phyloP scores from a whole-genome alignment of 1,140 invertebrate genomes.

The Trichonephila clavipes region DNA sequence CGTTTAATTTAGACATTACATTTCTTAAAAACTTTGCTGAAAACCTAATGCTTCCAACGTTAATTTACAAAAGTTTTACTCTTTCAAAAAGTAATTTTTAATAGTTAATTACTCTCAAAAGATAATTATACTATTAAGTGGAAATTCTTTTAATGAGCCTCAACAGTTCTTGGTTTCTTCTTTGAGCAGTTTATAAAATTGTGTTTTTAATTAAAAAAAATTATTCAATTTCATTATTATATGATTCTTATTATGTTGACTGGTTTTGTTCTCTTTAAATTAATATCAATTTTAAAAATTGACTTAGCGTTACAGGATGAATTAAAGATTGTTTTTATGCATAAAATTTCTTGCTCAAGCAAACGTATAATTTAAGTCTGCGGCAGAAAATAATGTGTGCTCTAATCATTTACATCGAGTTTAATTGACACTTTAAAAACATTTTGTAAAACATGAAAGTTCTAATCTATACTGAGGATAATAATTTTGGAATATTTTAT shows the following conservation, averaged over 20 bases:
- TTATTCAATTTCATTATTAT: neutral
- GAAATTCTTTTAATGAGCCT: too few relatives aligned
- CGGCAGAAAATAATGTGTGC: neutral
- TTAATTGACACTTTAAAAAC: neutral
- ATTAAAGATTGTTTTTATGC: too few relatives aligned
- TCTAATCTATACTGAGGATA: neutral
- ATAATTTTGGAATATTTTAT: constrained; percentile 5
- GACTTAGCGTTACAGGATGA: neutral
- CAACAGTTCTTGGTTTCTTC: too few relatives aligned
- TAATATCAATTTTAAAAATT: neutral
- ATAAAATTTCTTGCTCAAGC: neutral
- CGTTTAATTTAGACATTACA: too few relatives aligned
- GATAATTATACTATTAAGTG: too few relatives aligned
- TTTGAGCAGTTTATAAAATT: too few relatives aligned
- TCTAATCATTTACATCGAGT: neutral
- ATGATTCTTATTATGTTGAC: neutral
- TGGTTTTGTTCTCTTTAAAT: neutral
- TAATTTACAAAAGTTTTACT: too few relatives aligned
- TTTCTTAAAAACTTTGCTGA: too few relatives aligned
- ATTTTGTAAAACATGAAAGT: constrained; percentile 29
- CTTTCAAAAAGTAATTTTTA: too few relatives aligned
- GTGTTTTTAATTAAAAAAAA: neutral
- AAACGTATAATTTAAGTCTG: neutral
- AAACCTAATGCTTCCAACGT: too few relatives aligned
- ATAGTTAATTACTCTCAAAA: too few relatives aligned